These are phyloP conservation scores for Macrostomum lignano DNA, from an alignment of 1,140 invertebrate species.

Conservation along the genomic window DNA sequence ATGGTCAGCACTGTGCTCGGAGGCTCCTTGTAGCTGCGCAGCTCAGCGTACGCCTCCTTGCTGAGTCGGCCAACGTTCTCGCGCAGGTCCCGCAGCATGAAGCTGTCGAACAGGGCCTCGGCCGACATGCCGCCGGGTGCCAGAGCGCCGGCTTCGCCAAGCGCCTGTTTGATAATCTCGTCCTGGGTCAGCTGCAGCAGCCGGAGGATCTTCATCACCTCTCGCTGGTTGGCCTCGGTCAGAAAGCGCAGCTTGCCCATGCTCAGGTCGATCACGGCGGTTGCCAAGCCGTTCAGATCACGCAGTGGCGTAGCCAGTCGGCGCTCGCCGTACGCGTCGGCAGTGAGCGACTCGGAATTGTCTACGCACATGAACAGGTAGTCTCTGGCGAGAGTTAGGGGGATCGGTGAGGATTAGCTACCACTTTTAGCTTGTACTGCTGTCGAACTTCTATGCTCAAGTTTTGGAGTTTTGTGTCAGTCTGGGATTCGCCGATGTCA, in stretches of 20 bases:
- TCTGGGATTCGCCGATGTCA: too few relatives aligned
- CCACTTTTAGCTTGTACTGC: conserved; percentile 18
- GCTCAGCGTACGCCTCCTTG: conserved; percentile 16
- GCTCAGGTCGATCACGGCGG: conserved; percentile 20
- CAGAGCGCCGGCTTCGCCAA: too few relatives aligned
- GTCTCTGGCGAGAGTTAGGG: conserved; percentile 20
- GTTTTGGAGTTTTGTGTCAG: too few relatives aligned
- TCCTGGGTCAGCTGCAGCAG: conserved; percentile 19
- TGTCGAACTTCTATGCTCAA: too few relatives aligned
- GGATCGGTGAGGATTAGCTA: background rate
- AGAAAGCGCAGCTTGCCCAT: conserved; percentile 11
- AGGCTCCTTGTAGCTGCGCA: conserved; percentile 19
- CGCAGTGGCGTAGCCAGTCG: conserved; percentile 21
- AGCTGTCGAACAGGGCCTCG: conserved; percentile 24
- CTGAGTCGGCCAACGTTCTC: conserved; percentile 17
- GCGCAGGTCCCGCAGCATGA: conserved; percentile 23
- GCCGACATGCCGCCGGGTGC: too few relatives aligned
- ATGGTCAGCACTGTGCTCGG: conserved; percentile 17
- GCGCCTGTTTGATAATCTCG: conserved; percentile 16
- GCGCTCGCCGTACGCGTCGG: conserved; percentile 21
- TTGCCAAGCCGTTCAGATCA: conserved; percentile 15
- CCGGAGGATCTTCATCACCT: conserved; percentile 19
- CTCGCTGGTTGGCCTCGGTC: conserved; percentile 10
- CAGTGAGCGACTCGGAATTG: conserved; percentile 19
- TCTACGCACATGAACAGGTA: conserved; percentile 25